phyloP scores from a whole-genome alignment of 2,888 invertebrate species.

The Caenorhabditis macrosperma region DNA sequence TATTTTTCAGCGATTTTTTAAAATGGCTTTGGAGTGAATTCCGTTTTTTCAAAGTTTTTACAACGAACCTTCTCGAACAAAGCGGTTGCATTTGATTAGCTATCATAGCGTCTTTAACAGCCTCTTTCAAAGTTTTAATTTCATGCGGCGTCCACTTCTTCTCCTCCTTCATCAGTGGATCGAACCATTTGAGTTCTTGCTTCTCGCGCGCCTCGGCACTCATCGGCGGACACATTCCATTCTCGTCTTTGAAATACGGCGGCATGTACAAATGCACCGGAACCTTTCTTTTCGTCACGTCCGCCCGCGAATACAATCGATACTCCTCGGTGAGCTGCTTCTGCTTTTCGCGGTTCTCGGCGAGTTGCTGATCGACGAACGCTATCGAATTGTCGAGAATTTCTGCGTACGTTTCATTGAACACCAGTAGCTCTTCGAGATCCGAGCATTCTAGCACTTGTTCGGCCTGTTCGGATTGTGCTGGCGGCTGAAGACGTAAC shows the following conservation, averaged over 20 bases:
- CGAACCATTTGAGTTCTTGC: constrained; percentile 56
- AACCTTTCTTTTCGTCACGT: constrained; percentile 52
- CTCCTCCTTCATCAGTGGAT: constrained; percentile 67
- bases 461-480: background rate
- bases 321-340: constrained; percentile 39
- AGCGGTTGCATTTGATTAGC: constrained; percentile 45
- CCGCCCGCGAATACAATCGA: constrained; percentile 32
- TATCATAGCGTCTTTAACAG: constrained; percentile 53
- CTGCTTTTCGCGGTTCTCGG: constrained; percentile 64
- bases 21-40: too few species aligned
- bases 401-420: constrained; percentile 72
- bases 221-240: constrained; percentile 73
- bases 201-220: constrained; percentile 69
- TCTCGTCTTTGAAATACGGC: constrained; percentile 76
- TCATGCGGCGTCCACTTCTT: constrained; percentile 64
- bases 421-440: constrained; percentile 54
- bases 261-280: constrained; percentile 69
- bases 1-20: too few species aligned
- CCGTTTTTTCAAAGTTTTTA: too few species aligned
- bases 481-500: too few species aligned
- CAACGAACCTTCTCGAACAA: constrained; percentile 31
- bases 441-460: constrained; percentile 7
- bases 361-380: constrained; percentile 61
- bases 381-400: constrained; percentile 61
- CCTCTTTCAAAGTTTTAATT: constrained; percentile 44